phyloP scores from a whole-genome alignment of 2,113 vertebrate species.

The Salvelinus sp. region DNA sequence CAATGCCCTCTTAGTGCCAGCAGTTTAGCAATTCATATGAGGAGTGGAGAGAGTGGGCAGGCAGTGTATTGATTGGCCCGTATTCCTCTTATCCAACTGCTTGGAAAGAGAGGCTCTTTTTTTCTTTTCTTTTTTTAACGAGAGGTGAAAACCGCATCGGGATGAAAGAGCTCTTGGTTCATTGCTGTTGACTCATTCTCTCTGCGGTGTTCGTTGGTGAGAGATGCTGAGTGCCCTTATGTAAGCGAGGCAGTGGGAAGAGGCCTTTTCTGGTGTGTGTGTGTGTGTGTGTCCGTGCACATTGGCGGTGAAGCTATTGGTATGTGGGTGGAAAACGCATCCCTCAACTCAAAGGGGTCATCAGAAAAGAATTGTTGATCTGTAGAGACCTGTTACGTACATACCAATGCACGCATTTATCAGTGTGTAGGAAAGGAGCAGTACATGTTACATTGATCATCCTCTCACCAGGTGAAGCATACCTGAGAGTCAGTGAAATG shows the following conservation, averaged over 20 bases:
- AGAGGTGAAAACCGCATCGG: conserved; percentile 34
- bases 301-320: neutral
- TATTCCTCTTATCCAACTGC: conserved; percentile 16
- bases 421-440: neutral
- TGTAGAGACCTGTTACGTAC: neutral
- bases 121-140: conserved; percentile 11
- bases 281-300: neutral
- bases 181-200: conserved; percentile 28
- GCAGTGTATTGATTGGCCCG: conserved; percentile 46
- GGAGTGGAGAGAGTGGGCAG: conserved; percentile 15
- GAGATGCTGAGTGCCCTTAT: conserved; percentile 33
- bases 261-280: neutral
- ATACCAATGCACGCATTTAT: neutral
- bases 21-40: neutral
- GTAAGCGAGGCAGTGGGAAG: conserved; percentile 33
- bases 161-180: conserved; percentile 38
- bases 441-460: neutral
- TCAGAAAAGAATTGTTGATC: neutral
- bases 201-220: conserved; percentile 24
- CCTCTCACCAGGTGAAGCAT: neutral
- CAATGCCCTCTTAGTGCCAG: neutral
- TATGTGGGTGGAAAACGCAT: conserved; percentile 5
- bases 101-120: conserved; percentile 18
- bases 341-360: neutral
- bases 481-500: neutral